Base-by-base conservation (phyloP, 2,888 invertebrate genomes). In the Biston stratarius region DNA sequence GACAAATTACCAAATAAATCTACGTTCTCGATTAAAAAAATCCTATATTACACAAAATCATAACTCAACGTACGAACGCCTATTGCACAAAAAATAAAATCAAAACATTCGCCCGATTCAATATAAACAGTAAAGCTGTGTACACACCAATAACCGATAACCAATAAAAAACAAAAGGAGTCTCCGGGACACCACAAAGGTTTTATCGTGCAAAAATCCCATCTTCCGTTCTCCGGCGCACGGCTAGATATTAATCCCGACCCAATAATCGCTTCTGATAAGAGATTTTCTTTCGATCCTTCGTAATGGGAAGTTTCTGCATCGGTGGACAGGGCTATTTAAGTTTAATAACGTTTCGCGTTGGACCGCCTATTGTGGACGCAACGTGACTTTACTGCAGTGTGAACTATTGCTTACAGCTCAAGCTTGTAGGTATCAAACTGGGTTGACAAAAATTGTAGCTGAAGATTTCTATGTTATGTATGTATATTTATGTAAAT, bases 291-390 rank as follows among this genome's bases (percentile, higher is more conserved):
- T 86, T 86, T 85, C 87, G 83, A 88, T 88, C 86, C 85, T 70
- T 81, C 72, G 87, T 92, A 93, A 93, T 91, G 83, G 90, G 87
- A 91, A 88, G 86, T 89, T 92, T 92, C 89, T 88, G 89, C 89
- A 88, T 88, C 88, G 82, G 66, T 80, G 85, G 77, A 71, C 84
- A 72, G 76, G 79, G 79, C 83, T 89, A 88, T 92, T 90, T 90
- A 87, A 90, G 82, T 90, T 91, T 88, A 88, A 89, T 90, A 91
- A 85, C 85, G 84, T 85, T 84, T 84, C 81, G 77, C 76, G 73
- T 71, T 59, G 77, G 75, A 63, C 66, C 61, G 72, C 72, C 77
- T 70, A 77, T 80, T 78, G 81, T 78, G 61, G 61, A 60, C 51
- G 63, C 70, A 70, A 76, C 74, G 78, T 78, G 78, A 77, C 75